Evolutionary conservation across 2,888 invertebrate species (phyloP), one percentile per base, ranked within the genome.

Genomic region (Adineta ricciae): DNA sequence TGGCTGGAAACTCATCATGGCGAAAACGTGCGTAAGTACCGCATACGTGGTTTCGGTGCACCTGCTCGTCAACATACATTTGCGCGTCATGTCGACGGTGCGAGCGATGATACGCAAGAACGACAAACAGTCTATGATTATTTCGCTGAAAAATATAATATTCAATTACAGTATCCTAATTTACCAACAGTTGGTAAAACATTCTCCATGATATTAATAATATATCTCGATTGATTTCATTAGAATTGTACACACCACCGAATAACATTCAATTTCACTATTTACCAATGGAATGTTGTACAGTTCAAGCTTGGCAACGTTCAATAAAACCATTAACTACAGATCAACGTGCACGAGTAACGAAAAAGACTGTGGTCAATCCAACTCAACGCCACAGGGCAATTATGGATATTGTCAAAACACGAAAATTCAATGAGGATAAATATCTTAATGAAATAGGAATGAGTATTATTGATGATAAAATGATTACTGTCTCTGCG

Each of bases 31-130:
- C 19, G 78, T 41, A 78, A 78, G 41, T 78, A 78, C 41, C 78
- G 78, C n/a, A 78, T 78, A 41, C 78, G 78, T 78, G 78, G 78
- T n/a, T 78, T 78, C 41, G 78, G 78, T 41, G 38, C 41, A 78
- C 41, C 78, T 11, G 21, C 78, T 8, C 24, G n/a, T 11, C 78
- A 41, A 41, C 78, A 78, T 78, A 78, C 78, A 78, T 78, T 78
- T 32, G 36, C 78, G n/a, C 38, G 41, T 41, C 2, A 11, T 11
- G 41, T 41, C 5, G 78, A 78, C 19, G n/a, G 4, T 41, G 3
- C 1, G 2, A 78, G 9, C 41, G 41, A 78, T 21, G 78, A 78
- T 78, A 41, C 2, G 24, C 64, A 64, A 64, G 78, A 78, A n/a
- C 78, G 78, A 14, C 38, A 38, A 41, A n/a, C 41, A 1, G 78